These are phyloP conservation scores for Coryphaenoides rupestris DNA, from an alignment of 2,113 vertebrate genomes.

Conservation along the genomic window DNA sequence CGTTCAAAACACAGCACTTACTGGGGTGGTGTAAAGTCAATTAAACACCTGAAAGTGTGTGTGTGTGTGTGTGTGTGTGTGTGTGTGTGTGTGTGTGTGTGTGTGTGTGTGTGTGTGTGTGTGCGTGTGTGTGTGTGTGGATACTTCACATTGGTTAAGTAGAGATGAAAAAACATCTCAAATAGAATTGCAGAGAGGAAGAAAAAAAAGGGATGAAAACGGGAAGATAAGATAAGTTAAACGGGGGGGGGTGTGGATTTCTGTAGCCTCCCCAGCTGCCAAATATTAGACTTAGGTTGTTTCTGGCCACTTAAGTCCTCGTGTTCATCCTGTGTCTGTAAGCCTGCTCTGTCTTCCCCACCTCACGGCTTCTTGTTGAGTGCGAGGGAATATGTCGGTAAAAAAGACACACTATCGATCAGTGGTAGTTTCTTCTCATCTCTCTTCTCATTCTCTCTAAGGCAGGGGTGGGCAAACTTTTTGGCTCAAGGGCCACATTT, in stretches of 20 bases:
- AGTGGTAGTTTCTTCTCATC: no score
- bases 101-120: no score
- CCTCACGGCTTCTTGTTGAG: neutral
- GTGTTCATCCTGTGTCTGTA: slow-evolving; percentile 50
- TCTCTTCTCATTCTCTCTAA: no score
- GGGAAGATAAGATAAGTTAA: slow-evolving; percentile 7
- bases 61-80: no score
- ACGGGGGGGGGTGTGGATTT: slow-evolving; percentile 26
- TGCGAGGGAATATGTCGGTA: neutral
- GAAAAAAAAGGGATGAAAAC: neutral
- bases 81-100: no score
- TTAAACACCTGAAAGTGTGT: slow-evolving; percentile 21
- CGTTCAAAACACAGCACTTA: no score
- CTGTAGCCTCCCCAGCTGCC: slow-evolving; percentile 19
- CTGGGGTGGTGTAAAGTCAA: slow-evolving; percentile 28
- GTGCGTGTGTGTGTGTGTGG: neutral
- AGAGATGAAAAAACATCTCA: slow-evolving; percentile 23
- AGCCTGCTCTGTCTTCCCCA: slow-evolving; percentile 40
- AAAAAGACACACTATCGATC: no score
- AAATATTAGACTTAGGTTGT: slow-evolving; percentile 55
- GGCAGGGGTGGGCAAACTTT: no score
- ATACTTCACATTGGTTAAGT: no score
- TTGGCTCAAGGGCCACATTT: no score
- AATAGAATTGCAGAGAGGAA: slow-evolving; percentile 23
- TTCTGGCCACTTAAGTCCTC: slow-evolving; percentile 49